Base-by-base conservation (phyloP, 2,888 invertebrate species). In the Dryobota labecula region DNA sequence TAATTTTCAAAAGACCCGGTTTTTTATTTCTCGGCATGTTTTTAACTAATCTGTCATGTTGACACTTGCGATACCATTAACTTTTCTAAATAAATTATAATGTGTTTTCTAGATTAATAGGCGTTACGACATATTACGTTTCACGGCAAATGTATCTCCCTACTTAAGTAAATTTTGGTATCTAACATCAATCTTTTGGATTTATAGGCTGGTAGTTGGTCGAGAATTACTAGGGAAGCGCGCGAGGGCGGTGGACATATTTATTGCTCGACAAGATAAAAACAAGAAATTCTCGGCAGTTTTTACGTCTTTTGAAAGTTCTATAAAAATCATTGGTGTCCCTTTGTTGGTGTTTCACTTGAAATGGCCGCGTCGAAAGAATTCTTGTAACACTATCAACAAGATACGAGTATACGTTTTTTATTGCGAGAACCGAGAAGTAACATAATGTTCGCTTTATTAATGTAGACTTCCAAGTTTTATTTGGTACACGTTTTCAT, bases 101-200 rank as follows among this genome's bases (percentile, higher is more conserved):
- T 90, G 92, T 91, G 89, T 90, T 90, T 87, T 81, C 75, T 87
- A 92, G 93, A 94, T 95, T 94, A 94, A 95, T 94, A 90, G 90
- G 83, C 88, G 83, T 90, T 92, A 90, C 88, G 89, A 92, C 90
- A 92, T 92, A 94, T 94, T 91, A 94, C 89, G 91, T 93, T 93
- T 92, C 92, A 94, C 88, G 89, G 90, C 86, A 88, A 90, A 92
- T 88, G 92, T 67, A 30, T 47, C 30, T 93, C 92, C 90, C 92
- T 93, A 72, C 54, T 72, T 72, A 93, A 93, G 92, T 92, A 92
- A 92, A 94, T 93, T 93, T 91, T 90, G 86, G 92, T 91, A 93
- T 93, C 91, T 90, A 91, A 92, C 94, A 94, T 95, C 94, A 93
- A 95, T 95, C 95, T 94, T 90, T 85, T 87, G 88, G 89, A 95